Base-by-base conservation (phyloP, 2,888 invertebrate genomes). In the Anarsia innoxiella region DNA sequence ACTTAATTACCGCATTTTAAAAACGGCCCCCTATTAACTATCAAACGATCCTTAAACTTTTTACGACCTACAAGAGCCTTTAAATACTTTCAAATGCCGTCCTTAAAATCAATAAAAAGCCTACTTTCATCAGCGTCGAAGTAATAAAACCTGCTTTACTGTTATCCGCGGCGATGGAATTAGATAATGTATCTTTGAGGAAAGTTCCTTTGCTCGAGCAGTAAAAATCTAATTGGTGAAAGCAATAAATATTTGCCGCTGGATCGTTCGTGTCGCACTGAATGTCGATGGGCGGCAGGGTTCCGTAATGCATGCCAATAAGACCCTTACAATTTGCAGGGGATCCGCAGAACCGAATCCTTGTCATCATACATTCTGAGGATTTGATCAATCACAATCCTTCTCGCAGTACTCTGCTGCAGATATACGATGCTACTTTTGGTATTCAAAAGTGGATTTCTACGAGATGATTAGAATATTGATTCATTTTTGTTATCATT, bases 91-190 rank as follows among this genome's bases (percentile, higher is more conserved):
- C 55, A 71, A 76, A 76, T 66, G 67, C 66, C 59, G 65, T 63
- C 66, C 71, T 77, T 75, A 76, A 78, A 79, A 77, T 78, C 78
- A 79, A 79, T 83, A 78, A 80, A 78, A 77, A 51, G 63, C 66
- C 75, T 78, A 74, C 67, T 77, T 77, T 74, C 74, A 76, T 76
- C 75, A 77, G 60, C 68, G 64, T 63, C 56, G 57, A 59, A 60
- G 79, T 75, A 76, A 82, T 83, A 83, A 83, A 82, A 76, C 53
- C 62, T 62, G 59, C 65, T 79, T 82, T 75, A 80, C 59, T 75
- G 76, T 74, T 70, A 79, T 75, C 74, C 72, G 56, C 51, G 66
- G 64, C 69, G 66, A 71, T 72, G 62, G 70, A 79, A 79, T 78
- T 71, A 72, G 72, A 72, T 74, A 76, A 77, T 77, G 71, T 72